These are phyloP conservation scores for Masticophis lateralis DNA, from an alignment of 2,797 vertebrate species.

Conservation along the genomic window DNA sequence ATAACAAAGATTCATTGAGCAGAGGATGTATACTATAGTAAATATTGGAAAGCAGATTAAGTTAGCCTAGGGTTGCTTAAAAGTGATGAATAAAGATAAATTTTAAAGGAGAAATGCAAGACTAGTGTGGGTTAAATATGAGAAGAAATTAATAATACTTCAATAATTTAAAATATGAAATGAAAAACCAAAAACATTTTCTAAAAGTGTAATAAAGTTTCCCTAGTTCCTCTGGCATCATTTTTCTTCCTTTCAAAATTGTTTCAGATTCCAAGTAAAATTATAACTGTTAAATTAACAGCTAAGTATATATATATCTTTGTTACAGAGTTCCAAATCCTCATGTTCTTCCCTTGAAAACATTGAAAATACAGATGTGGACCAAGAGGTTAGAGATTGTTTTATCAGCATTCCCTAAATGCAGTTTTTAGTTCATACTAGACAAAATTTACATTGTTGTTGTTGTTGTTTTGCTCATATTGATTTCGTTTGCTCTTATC, in stretches of 20 bases:
- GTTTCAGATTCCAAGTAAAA: neutral
- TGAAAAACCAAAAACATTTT: neutral
- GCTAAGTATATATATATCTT: neutral
- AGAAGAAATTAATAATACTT: neutral
- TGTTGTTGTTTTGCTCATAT: neutral
- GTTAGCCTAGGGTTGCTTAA: neutral
- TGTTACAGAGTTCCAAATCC: slow-evolving; percentile 61
- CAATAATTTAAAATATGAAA: neutral
- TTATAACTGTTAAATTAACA: neutral
- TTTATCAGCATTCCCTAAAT: neutral
- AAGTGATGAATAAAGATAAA: neutral
- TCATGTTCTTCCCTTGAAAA: slow-evolving; percentile 45
- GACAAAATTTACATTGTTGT: neutral
- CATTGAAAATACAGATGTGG: slow-evolving; percentile 58
- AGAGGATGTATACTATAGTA: neutral
- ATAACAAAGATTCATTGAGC: neutral
- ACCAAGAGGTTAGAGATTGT: slow-evolving; percentile 75
- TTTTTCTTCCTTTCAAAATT: neutral
- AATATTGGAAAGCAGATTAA: neutral
- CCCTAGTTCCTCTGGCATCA: neutral
- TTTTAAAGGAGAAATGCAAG: neutral
- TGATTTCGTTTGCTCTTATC: neutral
- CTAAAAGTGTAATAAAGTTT: neutral
- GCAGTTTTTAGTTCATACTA: fast-evolving
- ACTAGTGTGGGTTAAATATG: neutral